Evolutionary conservation across 92 coral and sea anemone genomes (phyloP).

Genomic region (Palythoa caribaeorum): DNA sequence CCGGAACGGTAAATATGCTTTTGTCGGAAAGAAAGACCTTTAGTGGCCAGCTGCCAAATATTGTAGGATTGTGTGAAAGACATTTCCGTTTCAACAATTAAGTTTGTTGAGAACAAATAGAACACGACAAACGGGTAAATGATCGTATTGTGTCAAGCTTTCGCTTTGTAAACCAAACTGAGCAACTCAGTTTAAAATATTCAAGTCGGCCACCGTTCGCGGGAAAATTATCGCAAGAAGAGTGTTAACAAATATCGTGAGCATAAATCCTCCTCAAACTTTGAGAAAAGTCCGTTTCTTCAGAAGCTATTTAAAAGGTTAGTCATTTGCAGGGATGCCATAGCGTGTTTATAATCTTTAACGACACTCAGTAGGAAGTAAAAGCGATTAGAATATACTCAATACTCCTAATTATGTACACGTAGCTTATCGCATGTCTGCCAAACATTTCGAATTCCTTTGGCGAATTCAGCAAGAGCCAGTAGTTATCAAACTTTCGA

Average conservation of each 20-base stretch:
- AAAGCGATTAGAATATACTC: too few species aligned
- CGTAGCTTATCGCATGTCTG: neutral
- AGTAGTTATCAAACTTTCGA: neutral
- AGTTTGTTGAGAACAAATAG: neutral
- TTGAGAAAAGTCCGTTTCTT: neutral
- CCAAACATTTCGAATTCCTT: neutral
- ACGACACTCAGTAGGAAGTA: neutral
- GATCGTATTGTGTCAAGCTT: neutral
- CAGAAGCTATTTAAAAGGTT: neutral
- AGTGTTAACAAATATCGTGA: neutral
- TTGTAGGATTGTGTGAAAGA: neutral
- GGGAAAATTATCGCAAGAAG: neutral
- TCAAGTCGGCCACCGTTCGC: neutral
- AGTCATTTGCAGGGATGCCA: neutral
- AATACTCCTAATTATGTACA: too few species aligned
- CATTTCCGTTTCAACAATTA: conserved; percentile 2
- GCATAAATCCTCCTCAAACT: neutral
- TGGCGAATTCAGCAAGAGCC: neutral
- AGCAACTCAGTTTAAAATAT: neutral
- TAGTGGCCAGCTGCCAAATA: neutral
- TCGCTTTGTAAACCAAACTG: neutral
- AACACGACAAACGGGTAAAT: conserved; percentile 9
- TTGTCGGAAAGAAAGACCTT: too few species aligned
- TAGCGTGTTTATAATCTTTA: neutral
- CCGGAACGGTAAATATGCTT: too few species aligned